Base-by-base conservation (phyloP, 2,888 invertebrate species). In the Allolobophora icterica region DNA sequence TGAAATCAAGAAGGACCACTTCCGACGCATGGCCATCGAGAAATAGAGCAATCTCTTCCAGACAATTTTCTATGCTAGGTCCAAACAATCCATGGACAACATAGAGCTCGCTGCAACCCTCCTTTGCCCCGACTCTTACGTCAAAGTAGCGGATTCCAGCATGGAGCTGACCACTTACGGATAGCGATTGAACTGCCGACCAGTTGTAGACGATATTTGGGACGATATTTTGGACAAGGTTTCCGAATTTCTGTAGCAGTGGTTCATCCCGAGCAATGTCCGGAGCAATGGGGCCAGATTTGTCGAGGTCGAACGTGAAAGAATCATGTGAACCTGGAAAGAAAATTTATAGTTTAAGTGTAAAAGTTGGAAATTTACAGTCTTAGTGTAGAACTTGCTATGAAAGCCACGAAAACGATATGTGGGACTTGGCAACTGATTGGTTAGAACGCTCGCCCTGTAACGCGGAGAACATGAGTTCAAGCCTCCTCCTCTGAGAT, bases 1-100 rank as follows among this genome's bases (percentile, higher is more conserved):
- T 87, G n/a, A 87, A 87, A 38, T 87, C 87, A 24, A 87, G 87
- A 87, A 87, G 35, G 21, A 87, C 87, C 17, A 87, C 38, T 17
- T 87, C 87, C 1, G 13, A 21, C 15, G 0, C 8, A 17, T 87
- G 87, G 87, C 17, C 35, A 6, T 87, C 87, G 35, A 87, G 34
- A 87, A 35, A 87, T 38, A 19, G 35, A 87, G 87, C 87, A 34
- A 87, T 38, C 35, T 38, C 8, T 87, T 87, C 87, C 87, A 87
- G 87, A 15, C 87, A 87, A 13, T 17, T 38, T 13, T 87, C 87
- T 19, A 87, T 35, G 87, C 3, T 24, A 34, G 5, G 87, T 34
- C 87, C 87, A 24, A 35, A 87, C 87, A 87, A 24, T 24, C 87
- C 87, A 38, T 87, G 87, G 87, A 87, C 87, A 38, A 35, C 3